Conservation (phyloP, 1,140 invertebrate genomes). For the Brachionus koreanus region DNA sequence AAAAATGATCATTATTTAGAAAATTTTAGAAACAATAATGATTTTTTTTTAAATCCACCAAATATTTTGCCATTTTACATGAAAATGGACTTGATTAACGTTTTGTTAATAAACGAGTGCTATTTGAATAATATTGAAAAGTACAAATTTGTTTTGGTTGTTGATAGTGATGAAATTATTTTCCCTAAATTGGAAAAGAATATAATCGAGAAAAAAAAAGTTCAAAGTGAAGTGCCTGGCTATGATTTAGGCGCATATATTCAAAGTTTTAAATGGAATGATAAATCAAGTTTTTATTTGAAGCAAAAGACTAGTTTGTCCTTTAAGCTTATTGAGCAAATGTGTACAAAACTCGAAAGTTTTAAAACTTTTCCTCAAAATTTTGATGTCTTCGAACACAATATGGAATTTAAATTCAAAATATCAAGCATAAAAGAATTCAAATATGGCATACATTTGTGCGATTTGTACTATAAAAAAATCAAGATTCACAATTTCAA, state of each 20-base stretch:
- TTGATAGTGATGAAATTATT: background rate
- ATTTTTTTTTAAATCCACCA: background rate
- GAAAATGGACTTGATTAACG: conserved; percentile 28
- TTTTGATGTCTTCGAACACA: background rate
- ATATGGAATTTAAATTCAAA: background rate
- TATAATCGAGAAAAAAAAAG: background rate
- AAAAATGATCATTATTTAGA: background rate
- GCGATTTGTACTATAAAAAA: background rate
- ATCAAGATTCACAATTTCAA: background rate
- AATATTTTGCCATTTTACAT: background rate
- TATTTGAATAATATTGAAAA: conserved; percentile 27
- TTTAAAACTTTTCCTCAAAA: background rate
- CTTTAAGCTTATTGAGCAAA: background rate
- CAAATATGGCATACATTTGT: background rate
- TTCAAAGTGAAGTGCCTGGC: background rate
- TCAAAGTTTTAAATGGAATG: background rate
- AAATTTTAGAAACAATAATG: background rate
- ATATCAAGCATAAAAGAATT: background rate
- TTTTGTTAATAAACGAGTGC: conserved; percentile 27
- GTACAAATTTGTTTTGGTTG: background rate
- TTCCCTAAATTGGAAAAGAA: background rate
- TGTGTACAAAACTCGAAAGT: background rate
- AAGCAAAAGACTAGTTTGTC: background rate
- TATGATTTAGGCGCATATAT: background rate
- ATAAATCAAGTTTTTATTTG: background rate